A percentile compares a stretch with the other conserved stretches of the same genome.
These are phyloP conservation scores for Drosophila falleni DNA, from an alignment of 2,888 invertebrate genomes.

Conservation along the genomic window DNA sequence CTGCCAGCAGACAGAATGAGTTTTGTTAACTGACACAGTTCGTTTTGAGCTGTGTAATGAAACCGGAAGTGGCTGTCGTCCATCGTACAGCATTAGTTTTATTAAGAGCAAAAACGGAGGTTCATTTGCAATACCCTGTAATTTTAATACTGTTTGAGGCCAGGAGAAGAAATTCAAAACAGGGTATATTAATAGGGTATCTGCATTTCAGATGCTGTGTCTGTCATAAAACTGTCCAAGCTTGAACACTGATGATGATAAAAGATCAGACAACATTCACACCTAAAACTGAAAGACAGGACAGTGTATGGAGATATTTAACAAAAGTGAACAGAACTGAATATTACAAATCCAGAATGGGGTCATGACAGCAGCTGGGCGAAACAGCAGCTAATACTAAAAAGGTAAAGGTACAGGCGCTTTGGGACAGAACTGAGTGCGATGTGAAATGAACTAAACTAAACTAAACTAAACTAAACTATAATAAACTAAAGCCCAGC, in stretches of 20 bases:
- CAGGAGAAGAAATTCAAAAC: background rate
- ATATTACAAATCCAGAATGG: constrained; percentile 18
- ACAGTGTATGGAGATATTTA: constrained; percentile 29
- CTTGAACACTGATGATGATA: constrained; percentile 69
- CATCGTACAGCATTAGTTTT: constrained; percentile 25
- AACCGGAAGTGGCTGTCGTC: constrained; percentile 66
- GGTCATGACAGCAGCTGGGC: constrained; percentile 44
- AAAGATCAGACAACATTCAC: constrained; percentile 74
- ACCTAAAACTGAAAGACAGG: constrained; percentile 58
- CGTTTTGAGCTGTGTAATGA: constrained; percentile 53
- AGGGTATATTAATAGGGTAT: constrained; percentile 26
- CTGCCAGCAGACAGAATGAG: constrained; percentile 39
- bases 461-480: constrained; percentile 24
- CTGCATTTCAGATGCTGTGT: background rate
- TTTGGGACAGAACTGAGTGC: constrained; percentile 19
- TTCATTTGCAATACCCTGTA: constrained; percentile 6
- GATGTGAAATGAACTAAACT: constrained; percentile 44
- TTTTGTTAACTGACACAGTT: constrained; percentile 47
- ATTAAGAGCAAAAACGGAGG: background rate
- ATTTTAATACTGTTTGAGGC: background rate
- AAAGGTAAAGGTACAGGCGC: constrained; percentile 14
- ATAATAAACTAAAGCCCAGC: constrained; percentile 32
- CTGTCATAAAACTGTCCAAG: constrained; percentile 59
- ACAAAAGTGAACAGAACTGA: constrained; percentile 22
- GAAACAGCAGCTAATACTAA: constrained; percentile 34